Percentiles rank a stretch among this genome's conserved stretches.
Conservation (phyloP, 2,113 vertebrate genomes). For the Meriones unguiculatus region DNA sequence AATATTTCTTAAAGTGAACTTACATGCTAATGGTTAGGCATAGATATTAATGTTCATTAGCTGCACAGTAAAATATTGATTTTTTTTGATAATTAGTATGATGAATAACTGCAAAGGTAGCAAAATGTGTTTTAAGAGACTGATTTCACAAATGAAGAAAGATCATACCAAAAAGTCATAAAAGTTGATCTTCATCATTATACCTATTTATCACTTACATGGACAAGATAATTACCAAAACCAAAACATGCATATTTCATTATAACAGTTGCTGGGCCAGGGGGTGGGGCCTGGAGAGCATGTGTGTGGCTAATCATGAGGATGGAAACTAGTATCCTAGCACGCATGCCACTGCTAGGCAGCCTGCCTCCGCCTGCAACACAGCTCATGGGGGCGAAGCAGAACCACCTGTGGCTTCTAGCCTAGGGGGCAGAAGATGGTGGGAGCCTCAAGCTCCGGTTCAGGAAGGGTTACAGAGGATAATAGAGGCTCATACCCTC, state of each 20-base stretch:
- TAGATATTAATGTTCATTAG: neutral
- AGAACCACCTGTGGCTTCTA: neutral
- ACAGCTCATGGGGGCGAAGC: neutral
- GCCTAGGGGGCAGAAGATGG: neutral
- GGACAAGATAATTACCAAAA: neutral
- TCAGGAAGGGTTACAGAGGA: neutral
- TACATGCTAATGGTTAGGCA: neutral
- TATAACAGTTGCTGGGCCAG: neutral
- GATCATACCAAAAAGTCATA: neutral
- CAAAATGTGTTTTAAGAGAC: neutral
- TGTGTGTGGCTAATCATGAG: neutral
- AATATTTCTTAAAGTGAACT: conserved; percentile 22
- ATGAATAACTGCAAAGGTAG: neutral
- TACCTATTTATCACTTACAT: neutral
- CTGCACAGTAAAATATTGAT: neutral
- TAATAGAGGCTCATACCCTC: neutral
- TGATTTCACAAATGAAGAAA: conserved; percentile 39
- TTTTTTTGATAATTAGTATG: neutral
- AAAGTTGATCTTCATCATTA: neutral
- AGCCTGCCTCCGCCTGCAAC: neutral
- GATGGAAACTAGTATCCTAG: neutral
- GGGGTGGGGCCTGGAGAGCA: neutral
- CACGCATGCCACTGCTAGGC: neutral
- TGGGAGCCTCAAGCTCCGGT: neutral
- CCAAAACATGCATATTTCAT: neutral